Percentiles rank a stretch among this genome's conserved stretches.
Evolutionary conservation across 2,797 vertebrate genomes (phyloP).

Genomic region (Australoheros facetus): DNA sequence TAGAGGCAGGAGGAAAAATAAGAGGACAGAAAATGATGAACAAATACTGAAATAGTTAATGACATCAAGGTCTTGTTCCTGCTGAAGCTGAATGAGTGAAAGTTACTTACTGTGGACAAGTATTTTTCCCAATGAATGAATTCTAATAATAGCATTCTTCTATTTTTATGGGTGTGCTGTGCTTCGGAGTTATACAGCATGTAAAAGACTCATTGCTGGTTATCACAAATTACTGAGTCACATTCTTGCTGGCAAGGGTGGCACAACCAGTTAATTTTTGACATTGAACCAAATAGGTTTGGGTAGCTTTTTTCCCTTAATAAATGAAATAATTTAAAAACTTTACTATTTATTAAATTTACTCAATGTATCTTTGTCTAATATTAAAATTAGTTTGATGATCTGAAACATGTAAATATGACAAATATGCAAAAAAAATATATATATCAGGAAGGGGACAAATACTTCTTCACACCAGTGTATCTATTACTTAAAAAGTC

Average conservation of each 20-base stretch:
- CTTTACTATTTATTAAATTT: neutral
- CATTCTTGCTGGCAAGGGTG: neutral
- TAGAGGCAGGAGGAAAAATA: slow-evolving; percentile 19
- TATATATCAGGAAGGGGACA: neutral
- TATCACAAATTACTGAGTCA: no score
- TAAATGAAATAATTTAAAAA: neutral
- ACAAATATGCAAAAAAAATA: no score
- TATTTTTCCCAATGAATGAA: neutral
- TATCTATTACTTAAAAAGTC: neutral
- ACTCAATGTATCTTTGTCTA: neutral
- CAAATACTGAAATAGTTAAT: neutral
- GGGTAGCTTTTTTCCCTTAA: neutral
- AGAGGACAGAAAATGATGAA: neutral
- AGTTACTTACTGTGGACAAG: neutral
- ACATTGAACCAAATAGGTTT: neutral
- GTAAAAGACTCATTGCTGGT: neutral
- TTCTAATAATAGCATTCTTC: neutral
- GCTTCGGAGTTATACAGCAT: neutral
- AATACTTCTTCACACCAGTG: neutral
- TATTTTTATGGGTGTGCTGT: neutral
- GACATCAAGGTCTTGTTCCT: neutral
- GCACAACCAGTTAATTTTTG: neutral
- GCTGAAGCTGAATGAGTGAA: neutral
- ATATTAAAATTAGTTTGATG: neutral
- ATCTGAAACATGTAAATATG: neutral